phyloP scores from a whole-genome alignment of 2,113 vertebrate genomes.

The Empidonax alnorum region DNA sequence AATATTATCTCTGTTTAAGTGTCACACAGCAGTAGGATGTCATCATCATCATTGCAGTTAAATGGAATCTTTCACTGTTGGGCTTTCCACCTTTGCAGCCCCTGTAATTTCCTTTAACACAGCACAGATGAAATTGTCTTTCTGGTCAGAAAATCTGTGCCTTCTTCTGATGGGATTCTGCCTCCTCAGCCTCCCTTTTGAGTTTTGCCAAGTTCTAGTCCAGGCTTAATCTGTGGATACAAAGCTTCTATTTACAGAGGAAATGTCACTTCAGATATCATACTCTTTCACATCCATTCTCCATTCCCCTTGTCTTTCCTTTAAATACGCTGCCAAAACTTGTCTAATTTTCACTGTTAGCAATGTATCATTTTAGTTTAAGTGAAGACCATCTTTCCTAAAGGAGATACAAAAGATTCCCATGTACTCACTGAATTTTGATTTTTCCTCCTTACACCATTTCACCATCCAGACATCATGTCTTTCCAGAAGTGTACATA shows the following conservation, averaged over 20 bases:
- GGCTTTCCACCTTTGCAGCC: not conserved
- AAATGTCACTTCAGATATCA: not conserved
- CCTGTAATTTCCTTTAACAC: not conserved
- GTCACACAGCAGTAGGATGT: not conserved
- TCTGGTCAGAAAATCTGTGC: not conserved
- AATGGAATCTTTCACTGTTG: not conserved
- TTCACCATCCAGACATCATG: not conserved
- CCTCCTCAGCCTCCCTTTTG: not conserved
- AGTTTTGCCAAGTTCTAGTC: not conserved
- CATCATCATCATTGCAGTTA: not conserved
- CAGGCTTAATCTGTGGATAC: not conserved
- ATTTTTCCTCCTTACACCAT: not conserved
- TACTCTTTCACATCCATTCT: not conserved
- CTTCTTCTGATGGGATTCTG: not conserved
- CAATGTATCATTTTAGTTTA: not conserved
- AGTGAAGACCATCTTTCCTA: not conserved
- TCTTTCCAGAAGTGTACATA: not conserved
- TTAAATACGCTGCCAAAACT: not conserved
- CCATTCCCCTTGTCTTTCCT: not conserved
- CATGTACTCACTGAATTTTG: not conserved
- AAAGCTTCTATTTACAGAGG: not conserved
- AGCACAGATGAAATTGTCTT: not conserved
- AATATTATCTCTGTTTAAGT: not conserved
- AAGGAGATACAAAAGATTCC: not conserved
- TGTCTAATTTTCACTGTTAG: not conserved